Evolutionary conservation across 1,140 invertebrate species (phyloP).

Genomic region (Theocolax elegans): DNA sequence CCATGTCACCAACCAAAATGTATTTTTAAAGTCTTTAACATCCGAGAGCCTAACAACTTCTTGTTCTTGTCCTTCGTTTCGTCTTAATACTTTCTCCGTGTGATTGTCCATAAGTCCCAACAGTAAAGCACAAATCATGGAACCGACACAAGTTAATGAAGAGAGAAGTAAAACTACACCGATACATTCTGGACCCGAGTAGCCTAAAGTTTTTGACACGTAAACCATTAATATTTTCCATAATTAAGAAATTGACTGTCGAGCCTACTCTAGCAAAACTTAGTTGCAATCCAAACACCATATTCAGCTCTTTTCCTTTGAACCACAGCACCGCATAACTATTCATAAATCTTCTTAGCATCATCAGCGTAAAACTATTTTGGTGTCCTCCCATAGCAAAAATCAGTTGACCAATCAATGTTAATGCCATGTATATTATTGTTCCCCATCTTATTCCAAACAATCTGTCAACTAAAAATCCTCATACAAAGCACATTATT

Average conservation of each 20-base stretch:
- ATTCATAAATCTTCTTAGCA: too few species aligned
- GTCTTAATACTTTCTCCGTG: constrained; percentile 81
- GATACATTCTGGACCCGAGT: constrained; percentile 77
- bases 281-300: constrained; percentile 94
- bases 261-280: constrained; percentile 95
- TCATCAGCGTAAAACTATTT: too few species aligned
- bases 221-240: constrained; percentile 88
- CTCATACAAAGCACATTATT: too few species aligned
- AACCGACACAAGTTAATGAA: constrained; percentile 81
- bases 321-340: constrained; percentile 98
- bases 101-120: constrained; percentile 88
- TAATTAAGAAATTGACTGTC: constrained; percentile 93
- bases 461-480: too few species aligned
- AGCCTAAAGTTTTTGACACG: constrained; percentile 71
- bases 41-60: constrained; percentile 85
- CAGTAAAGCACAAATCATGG: constrained; percentile 84
- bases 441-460: too few species aligned
- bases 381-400: too few species aligned
- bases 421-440: too few species aligned
- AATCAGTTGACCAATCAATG: too few species aligned
- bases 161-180: constrained; percentile 90
- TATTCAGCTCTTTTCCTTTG: constrained; percentile 96
- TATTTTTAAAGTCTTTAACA: constrained; percentile 83
- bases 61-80: constrained; percentile 71
- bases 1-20: constrained; percentile 90